Evolutionary conservation across 2,797 vertebrate genomes (phyloP).

Genomic region (Tadarida brasiliensis): DNA sequence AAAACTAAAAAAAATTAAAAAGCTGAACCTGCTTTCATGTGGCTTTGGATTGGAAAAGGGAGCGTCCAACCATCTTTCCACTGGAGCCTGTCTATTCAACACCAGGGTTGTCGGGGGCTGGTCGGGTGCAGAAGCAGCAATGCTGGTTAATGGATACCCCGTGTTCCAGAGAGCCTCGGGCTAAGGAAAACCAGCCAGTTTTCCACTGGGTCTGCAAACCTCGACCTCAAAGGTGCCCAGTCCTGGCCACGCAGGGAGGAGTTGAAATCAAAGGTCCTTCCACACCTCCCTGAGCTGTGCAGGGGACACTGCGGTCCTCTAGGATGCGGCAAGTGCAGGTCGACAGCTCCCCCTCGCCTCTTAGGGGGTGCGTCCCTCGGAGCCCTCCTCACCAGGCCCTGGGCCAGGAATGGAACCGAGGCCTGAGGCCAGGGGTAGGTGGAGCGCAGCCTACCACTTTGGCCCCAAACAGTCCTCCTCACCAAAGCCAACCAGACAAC

Average conservation of each 20-base stretch:
- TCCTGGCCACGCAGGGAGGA: not conserved
- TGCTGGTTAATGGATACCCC: conserved; percentile 74
- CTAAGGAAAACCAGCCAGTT: conserved; percentile 79
- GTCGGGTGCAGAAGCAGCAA: too few relatives aligned
- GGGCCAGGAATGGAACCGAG: not conserved
- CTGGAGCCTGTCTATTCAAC: too few relatives aligned
- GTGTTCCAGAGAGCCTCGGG: conserved; percentile 71
- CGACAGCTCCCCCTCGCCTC: not conserved
- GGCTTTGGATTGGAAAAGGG: too few relatives aligned
- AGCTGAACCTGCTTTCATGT: not conserved
- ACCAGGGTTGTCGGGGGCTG: too few relatives aligned
- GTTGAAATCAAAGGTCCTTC: not conserved
- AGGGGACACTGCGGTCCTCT: not conserved
- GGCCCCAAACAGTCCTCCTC: conserved; percentile 48
- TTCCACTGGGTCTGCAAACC: conserved; percentile 77
- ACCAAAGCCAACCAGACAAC: not conserved
- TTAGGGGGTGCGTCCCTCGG: not conserved
- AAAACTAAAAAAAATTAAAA: not conserved
- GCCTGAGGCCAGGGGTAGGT: conserved; percentile 13
- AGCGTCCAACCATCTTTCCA: too few relatives aligned
- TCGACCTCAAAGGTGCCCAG: conserved; percentile 65
- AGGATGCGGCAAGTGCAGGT: not conserved
- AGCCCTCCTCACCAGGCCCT: not conserved
- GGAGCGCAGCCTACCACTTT: conserved; percentile 60
- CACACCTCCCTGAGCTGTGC: not conserved